Evolutionary conservation across 2,113 vertebrate species (phyloP), one percentile per base, ranked within the genome.

Genomic region (Apaloderma vittatum): DNA sequence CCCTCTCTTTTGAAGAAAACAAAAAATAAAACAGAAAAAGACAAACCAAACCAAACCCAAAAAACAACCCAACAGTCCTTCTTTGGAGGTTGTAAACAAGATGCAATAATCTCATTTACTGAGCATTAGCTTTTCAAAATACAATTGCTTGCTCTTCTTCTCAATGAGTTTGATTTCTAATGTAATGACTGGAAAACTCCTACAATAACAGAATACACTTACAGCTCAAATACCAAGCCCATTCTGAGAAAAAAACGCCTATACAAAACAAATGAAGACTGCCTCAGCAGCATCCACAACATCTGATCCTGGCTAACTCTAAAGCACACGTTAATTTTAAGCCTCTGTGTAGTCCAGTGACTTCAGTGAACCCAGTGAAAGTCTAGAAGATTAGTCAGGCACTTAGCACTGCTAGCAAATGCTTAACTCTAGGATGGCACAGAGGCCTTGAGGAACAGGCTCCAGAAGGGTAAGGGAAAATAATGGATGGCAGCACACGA

Each of bases 361-460:
- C 76, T 81, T 80, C 48, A 55, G 43, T 29, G 86, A 92, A 94
- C 70, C 40, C 54, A 86, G 86, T 78, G 87, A 81, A 95, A 97
- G 70, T 68, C 86, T 40, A 15, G 22, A 40, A 92, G 93, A 91
- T 93, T 78, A 94, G 80, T 55, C 80, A 89, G 80, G 73, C 91
- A 85, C 86, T 84, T 81, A 63, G 89, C 68, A 48, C 58, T 21
- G 51, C 37, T 37, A 51, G 75, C 72, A 81, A 94, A 91, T 15
- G 26, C 63, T 63, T 55, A 86, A 89, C 55, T 84, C 49, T 0
- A 0, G 51, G 65, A 80, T 55, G 75, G 79, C 9, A 5, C 37
- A 6, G 75, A 91, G 68, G 77, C 76, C 73, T 43, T 0, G 6
- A 67, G 66, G 61, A 93, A 75, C 48, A 3, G 0, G 51, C 55